These are phyloP conservation scores for Parnassius apollo DNA, from an alignment of 2,888 invertebrate genomes.

Conservation along the genomic window DNA sequence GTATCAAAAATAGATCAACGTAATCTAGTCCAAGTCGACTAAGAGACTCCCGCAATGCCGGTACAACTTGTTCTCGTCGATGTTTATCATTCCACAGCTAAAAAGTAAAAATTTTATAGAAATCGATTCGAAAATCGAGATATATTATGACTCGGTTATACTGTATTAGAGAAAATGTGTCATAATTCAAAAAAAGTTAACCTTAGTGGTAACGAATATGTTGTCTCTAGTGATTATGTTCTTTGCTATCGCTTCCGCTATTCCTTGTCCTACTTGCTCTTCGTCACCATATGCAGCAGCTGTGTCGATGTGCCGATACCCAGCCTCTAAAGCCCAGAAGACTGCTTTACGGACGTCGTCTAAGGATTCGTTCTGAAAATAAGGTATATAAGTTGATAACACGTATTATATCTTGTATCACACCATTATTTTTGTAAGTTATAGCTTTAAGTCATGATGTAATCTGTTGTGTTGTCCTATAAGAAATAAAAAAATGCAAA, in stretches of 20 bases:
- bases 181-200: neutral
- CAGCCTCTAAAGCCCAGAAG: conserved; percentile 80
- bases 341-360: conserved; percentile 62
- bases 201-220: conserved; percentile 81
- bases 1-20: conserved; percentile 63
- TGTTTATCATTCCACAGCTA: conserved; percentile 68
- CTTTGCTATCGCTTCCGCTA: conserved; percentile 73
- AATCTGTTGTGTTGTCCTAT: too few species aligned
- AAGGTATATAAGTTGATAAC: neutral
- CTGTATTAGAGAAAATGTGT: too few species aligned
- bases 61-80: conserved; percentile 56
- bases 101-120: neutral
- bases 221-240: conserved; percentile 77
- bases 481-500: too few species aligned
- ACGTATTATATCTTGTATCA: too few species aligned
- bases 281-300: conserved; percentile 82
- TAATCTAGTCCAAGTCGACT: conserved; percentile 54
- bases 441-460: too few species aligned
- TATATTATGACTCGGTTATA: too few species aligned
- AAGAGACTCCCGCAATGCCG: conserved; percentile 57
- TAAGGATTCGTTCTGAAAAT: conserved; percentile 39
- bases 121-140: too few species aligned
- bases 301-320: conserved; percentile 84
- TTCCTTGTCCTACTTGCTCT: conserved; percentile 77
- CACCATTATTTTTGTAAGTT: too few species aligned